A percentile compares a stretch with the other conserved stretches of the same genome.
Evolutionary conservation across 2,797 vertebrate species (phyloP).

Genomic region (Hemibagrus guttatus): DNA sequence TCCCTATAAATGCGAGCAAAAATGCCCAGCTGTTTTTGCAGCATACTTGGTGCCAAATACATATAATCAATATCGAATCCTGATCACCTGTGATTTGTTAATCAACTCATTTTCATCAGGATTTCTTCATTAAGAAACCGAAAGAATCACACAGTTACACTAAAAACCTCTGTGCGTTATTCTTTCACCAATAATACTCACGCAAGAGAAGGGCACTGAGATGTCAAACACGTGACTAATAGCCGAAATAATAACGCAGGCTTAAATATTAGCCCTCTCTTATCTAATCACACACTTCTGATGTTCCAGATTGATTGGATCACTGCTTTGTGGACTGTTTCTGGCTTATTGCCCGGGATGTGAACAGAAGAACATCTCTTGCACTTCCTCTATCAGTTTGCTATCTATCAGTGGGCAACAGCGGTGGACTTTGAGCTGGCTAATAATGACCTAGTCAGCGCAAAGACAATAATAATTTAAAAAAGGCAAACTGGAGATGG

Average conservation of each 20-base stretch:
- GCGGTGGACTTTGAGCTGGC: conserved; percentile 36
- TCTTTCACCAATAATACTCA: not conserved
- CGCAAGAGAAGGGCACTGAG: not conserved
- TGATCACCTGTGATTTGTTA: not conserved
- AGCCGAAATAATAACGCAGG: conserved; percentile 28
- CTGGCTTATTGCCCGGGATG: conserved; percentile 2
- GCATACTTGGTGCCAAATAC: not conserved
- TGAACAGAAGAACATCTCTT: conserved; percentile 12
- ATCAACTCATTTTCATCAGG: not conserved
- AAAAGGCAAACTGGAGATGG: not conserved
- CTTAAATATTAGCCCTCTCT: conserved; percentile 42
- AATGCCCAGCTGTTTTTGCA: not conserved
- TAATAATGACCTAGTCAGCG: conserved; percentile 40
- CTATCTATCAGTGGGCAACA: conserved; percentile 34
- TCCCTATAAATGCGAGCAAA: not conserved
- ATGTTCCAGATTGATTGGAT: conserved; percentile 45
- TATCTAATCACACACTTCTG: conserved; percentile 43
- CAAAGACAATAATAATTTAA: not conserved
- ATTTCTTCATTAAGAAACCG: not conserved
- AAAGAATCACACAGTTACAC: not conserved
- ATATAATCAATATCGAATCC: not conserved
- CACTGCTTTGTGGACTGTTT: conserved; percentile 28
- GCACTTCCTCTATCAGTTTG: conserved; percentile 28
- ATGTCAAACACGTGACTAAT: conserved; percentile 13
- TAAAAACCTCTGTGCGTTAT: not conserved